Evolutionary conservation across 2,113 vertebrate species (phyloP).

Genomic region (Corapipo altera): DNA sequence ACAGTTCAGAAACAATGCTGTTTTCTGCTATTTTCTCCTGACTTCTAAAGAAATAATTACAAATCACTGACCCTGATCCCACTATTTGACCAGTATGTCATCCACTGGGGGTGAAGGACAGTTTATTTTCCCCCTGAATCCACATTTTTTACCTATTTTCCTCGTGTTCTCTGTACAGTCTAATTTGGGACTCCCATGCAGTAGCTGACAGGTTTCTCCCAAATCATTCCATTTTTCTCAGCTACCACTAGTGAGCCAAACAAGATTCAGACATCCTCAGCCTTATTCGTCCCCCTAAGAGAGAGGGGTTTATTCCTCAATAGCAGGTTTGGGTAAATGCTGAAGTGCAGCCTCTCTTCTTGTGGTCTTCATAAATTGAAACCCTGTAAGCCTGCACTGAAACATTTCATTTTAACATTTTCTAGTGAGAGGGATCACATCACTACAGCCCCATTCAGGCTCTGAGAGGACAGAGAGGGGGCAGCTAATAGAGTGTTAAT

Average conservation of each 20-base stretch:
- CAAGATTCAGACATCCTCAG: neutral
- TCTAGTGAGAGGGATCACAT: neutral
- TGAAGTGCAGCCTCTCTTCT: neutral
- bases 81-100: neutral
- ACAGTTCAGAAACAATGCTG: neutral
- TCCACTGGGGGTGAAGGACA: neutral
- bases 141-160: neutral
- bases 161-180: neutral
- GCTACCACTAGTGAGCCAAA: neutral
- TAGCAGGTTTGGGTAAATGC: slow-evolving; percentile 27
- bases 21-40: neutral
- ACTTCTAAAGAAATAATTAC: neutral
- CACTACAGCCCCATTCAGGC: neutral
- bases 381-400: slow-evolving; percentile 12
- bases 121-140: neutral
- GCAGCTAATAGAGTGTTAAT: slow-evolving; percentile 5
- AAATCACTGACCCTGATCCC: neutral
- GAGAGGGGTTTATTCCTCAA: neutral
- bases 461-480: neutral
- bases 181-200: neutral
- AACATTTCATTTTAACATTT: slow-evolving; percentile 45
- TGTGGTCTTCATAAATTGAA: slow-evolving; percentile 5
- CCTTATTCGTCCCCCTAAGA: neutral
- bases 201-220: neutral
- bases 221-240: slow-evolving; percentile 9